Base-by-base conservation (phyloP, 2,113 vertebrate genomes). In the Vanacampus margaritifer region DNA sequence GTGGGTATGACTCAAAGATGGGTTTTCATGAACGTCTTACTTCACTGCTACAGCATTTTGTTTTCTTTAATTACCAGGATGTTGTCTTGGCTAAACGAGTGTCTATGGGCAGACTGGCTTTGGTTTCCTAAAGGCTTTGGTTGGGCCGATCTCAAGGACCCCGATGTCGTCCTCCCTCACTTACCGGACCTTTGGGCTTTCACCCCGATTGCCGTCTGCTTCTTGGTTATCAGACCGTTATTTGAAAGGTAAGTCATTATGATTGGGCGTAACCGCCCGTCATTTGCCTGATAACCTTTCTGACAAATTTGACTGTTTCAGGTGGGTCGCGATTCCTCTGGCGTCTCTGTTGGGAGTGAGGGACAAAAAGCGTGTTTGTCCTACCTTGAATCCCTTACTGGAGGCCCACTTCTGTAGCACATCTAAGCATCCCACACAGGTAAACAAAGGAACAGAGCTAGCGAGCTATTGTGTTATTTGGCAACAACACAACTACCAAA, bases 61-160 rank as follows among this genome's bases (percentile, higher is more conserved):
- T 65, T 11, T 41, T 48, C 26, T 63, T 71, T 65, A 24, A 10
- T 68, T 24, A 66, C 57, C 35, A 92, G 92, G 84, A 98, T 98
- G 96, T 88, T 95, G 46, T 86, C 93, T 89, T 76, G 28, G 7
- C 71, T 97, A 65, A 90, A 89, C 1, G 93, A 93, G 73, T 87
- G 87, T 68, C 93, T 98, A 70, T 98, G 97, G 96, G 93, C 93
- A 48, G 95, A 98, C 69, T 92, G 93, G 76, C 90, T 98, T 12
- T 98, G 97, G 97, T 93, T 98, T 64, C 97, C 97, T 0, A 84
- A 75, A 35, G 96, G 95, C 69, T 78, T 95, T 56, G 95, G 95
- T 79, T 98, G 97, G 97, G 91, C 91, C 0, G 94, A 98, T 64
- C 82, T 98, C 57, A 86, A 91, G 65, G 93, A 94, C 74, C n/a